Conservation (phyloP, 1,140 invertebrate species). For the Polypedilum pembai region DNA sequence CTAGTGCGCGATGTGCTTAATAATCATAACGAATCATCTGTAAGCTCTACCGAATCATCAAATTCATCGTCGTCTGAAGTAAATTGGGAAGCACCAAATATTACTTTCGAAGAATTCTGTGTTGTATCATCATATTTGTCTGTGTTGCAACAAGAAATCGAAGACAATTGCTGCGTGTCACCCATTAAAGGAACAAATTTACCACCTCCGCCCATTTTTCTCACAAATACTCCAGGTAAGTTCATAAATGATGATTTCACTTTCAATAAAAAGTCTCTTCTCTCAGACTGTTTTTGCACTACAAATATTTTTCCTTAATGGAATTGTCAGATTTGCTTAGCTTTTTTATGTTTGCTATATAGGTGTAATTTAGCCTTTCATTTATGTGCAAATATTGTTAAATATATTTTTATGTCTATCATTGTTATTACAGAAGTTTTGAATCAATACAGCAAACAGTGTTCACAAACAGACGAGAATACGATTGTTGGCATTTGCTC, state of each 20-base stretch:
- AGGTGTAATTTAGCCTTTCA: too few species aligned
- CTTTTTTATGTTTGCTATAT: too few species aligned
- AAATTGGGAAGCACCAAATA: conserved; percentile 31
- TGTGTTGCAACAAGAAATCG: conserved; percentile 42
- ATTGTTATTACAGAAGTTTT: background rate
- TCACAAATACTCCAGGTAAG: conserved; percentile 38
- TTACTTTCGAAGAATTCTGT: conserved; percentile 43
- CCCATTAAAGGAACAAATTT: conserved; percentile 44
- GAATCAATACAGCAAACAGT: conserved; percentile 21
- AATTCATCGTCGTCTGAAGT: background rate
- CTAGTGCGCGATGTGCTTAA: background rate
- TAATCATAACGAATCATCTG: conserved; percentile 36
- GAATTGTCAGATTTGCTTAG: too few species aligned
- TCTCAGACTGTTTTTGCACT: too few species aligned
- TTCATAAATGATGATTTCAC: background rate
- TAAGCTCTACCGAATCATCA: conserved; percentile 25
- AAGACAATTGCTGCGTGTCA: conserved; percentile 43
- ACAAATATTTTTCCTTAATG: too few species aligned
- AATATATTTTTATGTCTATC: background rate
- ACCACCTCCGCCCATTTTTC: conserved; percentile 42
- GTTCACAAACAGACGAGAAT: conserved; percentile 14
- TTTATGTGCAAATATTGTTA: too few species aligned
- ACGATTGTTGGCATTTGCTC: background rate
- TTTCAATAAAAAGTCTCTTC: too few species aligned
- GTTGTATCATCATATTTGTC: conserved; percentile 42